Evolutionary conservation across 1,140 invertebrate genomes (phyloP).

Genomic region (Scaptomyza pallida): DNA sequence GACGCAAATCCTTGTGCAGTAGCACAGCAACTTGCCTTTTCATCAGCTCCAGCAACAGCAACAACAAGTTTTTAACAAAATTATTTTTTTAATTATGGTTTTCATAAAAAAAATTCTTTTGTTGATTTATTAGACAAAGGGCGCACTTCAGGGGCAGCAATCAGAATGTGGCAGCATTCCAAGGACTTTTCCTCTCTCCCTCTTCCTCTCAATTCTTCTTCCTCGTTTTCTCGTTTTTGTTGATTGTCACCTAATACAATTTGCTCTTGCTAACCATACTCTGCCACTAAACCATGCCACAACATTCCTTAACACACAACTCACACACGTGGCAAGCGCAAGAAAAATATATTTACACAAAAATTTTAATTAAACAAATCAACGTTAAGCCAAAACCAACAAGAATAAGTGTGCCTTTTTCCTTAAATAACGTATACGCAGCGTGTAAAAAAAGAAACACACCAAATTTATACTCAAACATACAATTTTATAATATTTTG

Average conservation of each 20-base stretch:
- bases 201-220: neutral
- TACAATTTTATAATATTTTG: slow-evolving; percentile 47
- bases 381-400: slow-evolving; percentile 48
- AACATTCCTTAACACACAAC: slow-evolving; percentile 4
- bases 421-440: slow-evolving; percentile 50
- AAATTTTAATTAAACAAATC: slow-evolving; percentile 80
- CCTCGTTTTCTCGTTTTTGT: neutral
- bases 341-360: slow-evolving; percentile 10
- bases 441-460: neutral
- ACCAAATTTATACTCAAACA: neutral
- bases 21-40: slow-evolving; percentile 19
- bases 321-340: neutral
- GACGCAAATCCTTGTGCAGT: slow-evolving; percentile 50
- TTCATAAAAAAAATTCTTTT: slow-evolving; percentile 77
- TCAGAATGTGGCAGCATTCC: slow-evolving; percentile 19
- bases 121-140: slow-evolving; percentile 65
- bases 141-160: slow-evolving; percentile 10
- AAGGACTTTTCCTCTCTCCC: too few species aligned
- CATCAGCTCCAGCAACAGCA: slow-evolving; percentile 14
- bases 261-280: slow-evolving; percentile 11
- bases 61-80: slow-evolving; percentile 69
- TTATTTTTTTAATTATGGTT: slow-evolving; percentile 78
- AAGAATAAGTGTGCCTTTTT: slow-evolving; percentile 21
- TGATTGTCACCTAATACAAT: slow-evolving; percentile 10
- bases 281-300: neutral